Percentiles rank a stretch among this genome's conserved stretches.
phyloP scores from a whole-genome alignment of 2,113 vertebrate genomes.

The Planiliza haematocheilus region DNA sequence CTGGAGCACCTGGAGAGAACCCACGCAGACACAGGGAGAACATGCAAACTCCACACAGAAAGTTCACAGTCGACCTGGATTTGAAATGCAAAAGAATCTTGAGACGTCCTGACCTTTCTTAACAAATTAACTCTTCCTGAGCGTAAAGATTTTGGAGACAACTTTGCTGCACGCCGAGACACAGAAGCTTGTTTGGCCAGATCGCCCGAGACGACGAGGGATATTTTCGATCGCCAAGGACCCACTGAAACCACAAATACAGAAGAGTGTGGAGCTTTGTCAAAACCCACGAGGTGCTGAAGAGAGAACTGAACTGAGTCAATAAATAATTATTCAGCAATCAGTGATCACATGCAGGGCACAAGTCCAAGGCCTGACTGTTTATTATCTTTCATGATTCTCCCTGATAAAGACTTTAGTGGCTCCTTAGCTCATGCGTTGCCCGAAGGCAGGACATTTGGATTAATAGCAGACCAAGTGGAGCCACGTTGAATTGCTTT shows the following conservation, averaged over 20 bases:
- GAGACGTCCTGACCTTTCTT: conserved; percentile 20
- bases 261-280: conserved; percentile 67
- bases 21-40: no score
- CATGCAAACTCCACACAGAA: no score
- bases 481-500: conserved; percentile 81
- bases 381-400: conserved; percentile 86
- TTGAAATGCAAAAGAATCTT: neutral
- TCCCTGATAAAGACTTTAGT: conserved; percentile 78
- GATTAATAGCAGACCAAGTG: conserved; percentile 85
- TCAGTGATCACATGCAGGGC: conserved; percentile 37
- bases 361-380: conserved; percentile 70
- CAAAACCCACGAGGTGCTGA: conserved; percentile 45
- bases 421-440: conserved; percentile 81
- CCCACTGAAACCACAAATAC: conserved; percentile 84
- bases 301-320: conserved; percentile 46
- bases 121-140: conserved; percentile 16
- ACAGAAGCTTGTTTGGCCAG: conserved; percentile 89
- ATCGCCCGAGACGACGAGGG: conserved; percentile 87
- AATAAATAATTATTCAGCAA: conserved; percentile 77
- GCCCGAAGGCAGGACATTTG: conserved; percentile 84
- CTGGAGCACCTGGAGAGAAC: no score
- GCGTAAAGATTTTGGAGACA: conserved; percentile 66
- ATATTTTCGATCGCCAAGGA: conserved; percentile 88
- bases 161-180: conserved; percentile 83
- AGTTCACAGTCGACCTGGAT: no score